phyloP scores from a whole-genome alignment of 2,797 vertebrate species.

The Glyptemys insculpta region DNA sequence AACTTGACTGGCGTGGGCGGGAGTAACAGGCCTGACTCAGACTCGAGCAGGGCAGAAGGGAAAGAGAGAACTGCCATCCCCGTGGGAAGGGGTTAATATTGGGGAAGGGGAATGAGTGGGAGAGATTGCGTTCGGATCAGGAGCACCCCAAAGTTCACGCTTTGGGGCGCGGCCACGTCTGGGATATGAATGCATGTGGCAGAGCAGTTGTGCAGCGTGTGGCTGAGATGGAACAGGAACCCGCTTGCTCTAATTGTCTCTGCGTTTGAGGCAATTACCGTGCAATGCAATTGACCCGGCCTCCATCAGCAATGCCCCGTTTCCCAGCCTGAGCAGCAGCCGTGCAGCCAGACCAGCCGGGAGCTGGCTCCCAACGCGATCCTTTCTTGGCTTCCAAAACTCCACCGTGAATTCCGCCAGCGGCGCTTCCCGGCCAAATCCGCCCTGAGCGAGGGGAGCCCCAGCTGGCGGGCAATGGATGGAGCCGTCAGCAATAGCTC shows the following conservation, averaged over 20 bases:
- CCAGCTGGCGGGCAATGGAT: not conserved
- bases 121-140: not conserved
- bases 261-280: not conserved
- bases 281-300: not conserved
- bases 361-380: not conserved
- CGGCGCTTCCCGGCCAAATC: not conserved
- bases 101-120: not conserved
- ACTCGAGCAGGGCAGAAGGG: not conserved
- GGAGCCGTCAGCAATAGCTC: not conserved
- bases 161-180: too few species aligned
- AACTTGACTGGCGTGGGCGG: not conserved
- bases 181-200: too few species aligned
- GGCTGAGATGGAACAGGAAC: too few species aligned
- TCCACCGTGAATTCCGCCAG: not conserved
- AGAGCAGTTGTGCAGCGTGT: too few species aligned
- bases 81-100: not conserved
- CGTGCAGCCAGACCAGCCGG: not conserved
- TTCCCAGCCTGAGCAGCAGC: too few species aligned
- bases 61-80: not conserved
- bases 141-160: not conserved
- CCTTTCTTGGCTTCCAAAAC: not conserved
- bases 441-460: rapidly evolving
- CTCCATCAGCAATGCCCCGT: not conserved
- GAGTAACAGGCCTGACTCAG: not conserved
- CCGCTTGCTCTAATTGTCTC: not conserved